Conservation (phyloP, 2,888 invertebrate genomes). For the Orchesella flavescens region DNA sequence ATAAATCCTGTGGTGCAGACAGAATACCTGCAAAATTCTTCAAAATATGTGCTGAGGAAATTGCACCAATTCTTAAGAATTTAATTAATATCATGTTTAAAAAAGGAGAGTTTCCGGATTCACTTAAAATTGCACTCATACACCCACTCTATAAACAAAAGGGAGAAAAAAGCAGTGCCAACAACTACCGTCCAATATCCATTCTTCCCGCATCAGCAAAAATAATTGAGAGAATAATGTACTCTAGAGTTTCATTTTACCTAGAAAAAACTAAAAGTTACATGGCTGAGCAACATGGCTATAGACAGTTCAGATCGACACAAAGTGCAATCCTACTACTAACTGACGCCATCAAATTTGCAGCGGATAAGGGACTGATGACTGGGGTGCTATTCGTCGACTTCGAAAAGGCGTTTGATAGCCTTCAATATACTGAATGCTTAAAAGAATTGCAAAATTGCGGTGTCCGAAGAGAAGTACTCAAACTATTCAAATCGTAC, state of each 20-base stretch:
- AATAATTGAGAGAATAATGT: slow-evolving; percentile 21
- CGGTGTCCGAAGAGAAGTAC: background rate
- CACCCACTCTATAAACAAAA: slow-evolving; percentile 33
- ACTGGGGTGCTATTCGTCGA: slow-evolving; percentile 28
- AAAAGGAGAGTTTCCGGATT: background rate
- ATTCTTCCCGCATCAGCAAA: background rate
- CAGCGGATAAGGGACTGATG: background rate
- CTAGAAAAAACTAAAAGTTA: slow-evolving; percentile 16
- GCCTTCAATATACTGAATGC: background rate
- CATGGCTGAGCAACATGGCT: slow-evolving; percentile 27
- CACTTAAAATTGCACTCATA: slow-evolving; percentile 16
- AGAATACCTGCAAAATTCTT: slow-evolving; percentile 26
- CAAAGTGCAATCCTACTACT: slow-evolving; percentile 31
- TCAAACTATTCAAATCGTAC: slow-evolving; percentile 18
- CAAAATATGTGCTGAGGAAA: slow-evolving; percentile 13
- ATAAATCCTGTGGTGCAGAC: slow-evolving; percentile 31
- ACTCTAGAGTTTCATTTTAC: background rate
- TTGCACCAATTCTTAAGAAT: background rate
- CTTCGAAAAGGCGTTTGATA: slow-evolving; percentile 37
- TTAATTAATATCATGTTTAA: slow-evolving; percentile 28
- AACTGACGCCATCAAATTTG: slow-evolving; percentile 25
- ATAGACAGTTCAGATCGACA: slow-evolving; percentile 14
- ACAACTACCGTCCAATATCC: slow-evolving; percentile 38
- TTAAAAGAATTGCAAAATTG: background rate
- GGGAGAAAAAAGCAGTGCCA: background rate